phyloP scores from a whole-genome alignment of 2,888 invertebrate species.

The Pandemis corylana region DNA sequence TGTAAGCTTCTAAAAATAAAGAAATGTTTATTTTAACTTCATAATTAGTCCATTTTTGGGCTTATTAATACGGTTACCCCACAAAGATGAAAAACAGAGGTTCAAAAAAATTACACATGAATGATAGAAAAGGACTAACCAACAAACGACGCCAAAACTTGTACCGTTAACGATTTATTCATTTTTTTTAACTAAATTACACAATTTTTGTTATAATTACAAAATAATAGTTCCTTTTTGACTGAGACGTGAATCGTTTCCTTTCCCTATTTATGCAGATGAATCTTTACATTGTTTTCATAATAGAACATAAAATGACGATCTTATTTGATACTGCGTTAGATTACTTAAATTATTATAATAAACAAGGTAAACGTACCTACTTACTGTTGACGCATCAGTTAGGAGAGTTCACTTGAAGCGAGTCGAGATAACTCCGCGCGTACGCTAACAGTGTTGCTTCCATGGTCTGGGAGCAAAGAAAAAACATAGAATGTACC shows the following conservation, averaged over 20 bases:
- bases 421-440: no score
- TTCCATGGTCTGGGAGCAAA: no score
- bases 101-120: not conserved
- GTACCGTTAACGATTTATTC: constrained; percentile 28
- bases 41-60: no score
- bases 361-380: not conserved
- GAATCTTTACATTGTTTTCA: constrained; percentile 8
- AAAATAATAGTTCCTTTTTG: not conserved
- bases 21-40: no score
- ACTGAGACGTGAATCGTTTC: constrained; percentile 1
- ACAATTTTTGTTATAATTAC: not conserved
- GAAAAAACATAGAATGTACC: no score
- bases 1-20: no score
- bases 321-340: not conserved
- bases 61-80: no score
- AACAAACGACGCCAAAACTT: constrained; percentile 26
- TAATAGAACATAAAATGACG: not conserved
- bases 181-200: not conserved
- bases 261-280: not conserved
- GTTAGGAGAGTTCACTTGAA: not conserved
- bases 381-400: not conserved
- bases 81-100: not conserved
- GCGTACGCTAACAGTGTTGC: no score
- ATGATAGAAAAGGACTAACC: constrained; percentile 6
- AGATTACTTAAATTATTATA: constrained; percentile 3